phyloP scores from a whole-genome alignment of 2,888 invertebrate species.

The Sarcophaga caerulescens region DNA sequence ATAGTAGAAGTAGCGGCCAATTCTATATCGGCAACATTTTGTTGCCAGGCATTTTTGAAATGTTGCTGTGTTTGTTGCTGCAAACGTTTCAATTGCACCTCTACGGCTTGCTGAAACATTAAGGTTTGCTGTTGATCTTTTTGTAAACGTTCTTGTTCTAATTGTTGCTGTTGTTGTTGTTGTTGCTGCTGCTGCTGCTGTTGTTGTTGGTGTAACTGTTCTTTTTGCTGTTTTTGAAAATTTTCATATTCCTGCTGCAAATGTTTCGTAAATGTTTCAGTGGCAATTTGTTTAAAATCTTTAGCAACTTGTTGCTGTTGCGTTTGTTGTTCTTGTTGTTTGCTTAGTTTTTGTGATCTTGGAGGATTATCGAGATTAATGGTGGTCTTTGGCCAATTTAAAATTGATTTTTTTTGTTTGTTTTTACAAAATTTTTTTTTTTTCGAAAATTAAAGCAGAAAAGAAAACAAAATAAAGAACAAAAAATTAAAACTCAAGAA shows the following conservation, averaged over 20 bases:
- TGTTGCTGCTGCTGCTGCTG: constrained; percentile 65
- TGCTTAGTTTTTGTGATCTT: constrained; percentile 68
- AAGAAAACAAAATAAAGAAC: constrained; percentile 71
- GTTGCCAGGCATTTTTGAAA: constrained; percentile 66
- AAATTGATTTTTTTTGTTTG: constrained; percentile 20
- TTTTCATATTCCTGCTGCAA: constrained; percentile 65
- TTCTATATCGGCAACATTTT: constrained; percentile 69
- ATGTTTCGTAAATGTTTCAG: constrained; percentile 61
- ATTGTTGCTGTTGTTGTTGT: constrained; percentile 67
- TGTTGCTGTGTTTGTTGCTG: constrained; percentile 75
- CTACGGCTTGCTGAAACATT: constrained; percentile 76
- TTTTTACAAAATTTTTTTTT: constrained; percentile 63
- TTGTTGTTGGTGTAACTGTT: constrained; percentile 69
- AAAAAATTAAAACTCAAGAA: constrained; percentile 76
- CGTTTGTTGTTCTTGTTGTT: constrained; percentile 43
- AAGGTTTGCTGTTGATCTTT: constrained; percentile 73
- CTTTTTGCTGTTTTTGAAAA: constrained; percentile 70
- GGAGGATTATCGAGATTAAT: constrained; percentile 75
- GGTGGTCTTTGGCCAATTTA: constrained; percentile 71
- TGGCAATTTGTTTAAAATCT: constrained; percentile 49
- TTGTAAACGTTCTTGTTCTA: constrained; percentile 57
- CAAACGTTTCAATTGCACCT: constrained; percentile 75
- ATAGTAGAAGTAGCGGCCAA: constrained; percentile 69
- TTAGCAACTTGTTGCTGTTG: constrained; percentile 34
- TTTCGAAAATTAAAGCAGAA: constrained; percentile 69